A percentile compares a stretch with the other conserved stretches of the same genome.
Conservation (phyloP, 2,888 invertebrate genomes). For the Entomobrya multifasciata region DNA sequence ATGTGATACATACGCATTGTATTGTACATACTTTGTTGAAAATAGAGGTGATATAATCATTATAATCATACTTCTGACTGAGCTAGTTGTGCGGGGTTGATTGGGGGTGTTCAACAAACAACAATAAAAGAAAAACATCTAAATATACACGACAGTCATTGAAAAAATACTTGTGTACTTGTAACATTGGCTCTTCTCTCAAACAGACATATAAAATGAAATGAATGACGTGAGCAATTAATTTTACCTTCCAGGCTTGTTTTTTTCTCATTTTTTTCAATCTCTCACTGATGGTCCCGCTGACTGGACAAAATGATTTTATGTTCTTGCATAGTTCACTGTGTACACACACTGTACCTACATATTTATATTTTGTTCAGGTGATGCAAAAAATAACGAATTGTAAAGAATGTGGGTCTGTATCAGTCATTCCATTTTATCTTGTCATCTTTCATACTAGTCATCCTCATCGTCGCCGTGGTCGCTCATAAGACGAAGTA, state of each 20-base stretch:
- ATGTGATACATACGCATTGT: not conserved
- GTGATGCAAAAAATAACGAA: not conserved
- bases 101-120: not conserved
- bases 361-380: no score
- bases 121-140: not conserved
- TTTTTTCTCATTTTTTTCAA: no score
- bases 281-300: no score
- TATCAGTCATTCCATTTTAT: slow-evolving; percentile 39
- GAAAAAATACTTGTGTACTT: slow-evolving; percentile 75
- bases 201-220: slow-evolving; percentile 76
- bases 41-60: no score
- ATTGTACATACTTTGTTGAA: not conserved
- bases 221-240: slow-evolving; percentile 80
- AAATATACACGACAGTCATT: slow-evolving; percentile 51
- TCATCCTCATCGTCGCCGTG: not conserved
- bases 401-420: slow-evolving; percentile 31
- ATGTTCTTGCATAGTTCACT: no score
- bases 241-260: slow-evolving; percentile 77
- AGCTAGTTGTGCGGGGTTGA: not conserved
- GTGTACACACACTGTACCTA: no score
- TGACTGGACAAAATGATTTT: no score
- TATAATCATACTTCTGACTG: not conserved
- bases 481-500: no score
- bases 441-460: slow-evolving; percentile 13
- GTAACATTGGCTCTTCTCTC: slow-evolving; percentile 13